Base-by-base conservation (phyloP, 2,888 invertebrate genomes). In the Netelia fuscicornis region DNA sequence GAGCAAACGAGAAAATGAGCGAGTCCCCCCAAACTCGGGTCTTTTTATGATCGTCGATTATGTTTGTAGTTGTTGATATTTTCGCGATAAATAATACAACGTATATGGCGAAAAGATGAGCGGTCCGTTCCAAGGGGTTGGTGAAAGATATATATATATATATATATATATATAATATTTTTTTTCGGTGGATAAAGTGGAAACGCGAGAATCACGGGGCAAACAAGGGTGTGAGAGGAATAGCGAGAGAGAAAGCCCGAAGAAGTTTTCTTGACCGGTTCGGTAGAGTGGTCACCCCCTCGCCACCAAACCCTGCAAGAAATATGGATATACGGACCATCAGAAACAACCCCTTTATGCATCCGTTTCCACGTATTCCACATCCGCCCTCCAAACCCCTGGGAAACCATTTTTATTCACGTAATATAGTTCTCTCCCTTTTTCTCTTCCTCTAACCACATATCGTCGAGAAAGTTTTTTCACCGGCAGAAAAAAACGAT, bases 51-150 rank as follows among this genome's bases (percentile, higher is more conserved):
- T 84, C 75, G 74, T 82, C 86, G 81, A 86, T 89, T 87, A 86
- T 86, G 83, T 87, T 86, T 81, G 86, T 86, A 79, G 85, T 83
- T 87, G 72, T 60, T 85, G 84, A 88, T 87, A 87, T 87, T 85
- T 87, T 82, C 81, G 82, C 72, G 74, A 78, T 83, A 81, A 84
- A 86, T 86, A 77, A 83, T 84, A 72, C 76, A 54, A 48, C 25
- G 44, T 75, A 17, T 67, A 65, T 44, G 20, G 30, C 10, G 54
- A 30, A 54, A 54, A 74, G 25, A 62, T 56, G 65, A 30, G 10
- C 25, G 44, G 30, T 20, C 48, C 10, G 71, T 52, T 48, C n/a
- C 13, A 8, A 17, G 20, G 60, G 11, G 23, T n/a, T 20, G 37
- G 54, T 37, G 30, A 64, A 64, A 30, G 67, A 77, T 30, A 30